Conservation (phyloP, 2,888 invertebrate species). For the Bembecia ichneumoniformis region DNA sequence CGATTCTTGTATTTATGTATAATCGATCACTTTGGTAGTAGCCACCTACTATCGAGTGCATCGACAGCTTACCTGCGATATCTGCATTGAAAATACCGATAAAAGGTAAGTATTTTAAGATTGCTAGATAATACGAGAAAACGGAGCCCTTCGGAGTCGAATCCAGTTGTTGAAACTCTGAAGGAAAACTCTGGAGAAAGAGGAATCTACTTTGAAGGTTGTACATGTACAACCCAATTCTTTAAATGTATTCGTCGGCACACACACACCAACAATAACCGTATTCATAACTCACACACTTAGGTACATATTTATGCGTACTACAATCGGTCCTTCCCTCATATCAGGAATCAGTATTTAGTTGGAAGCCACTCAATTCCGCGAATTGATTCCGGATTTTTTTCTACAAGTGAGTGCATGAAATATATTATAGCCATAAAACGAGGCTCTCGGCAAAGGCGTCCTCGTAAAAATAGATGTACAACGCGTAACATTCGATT, state of each 20-base stretch:
- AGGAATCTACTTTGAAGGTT: too few relatives aligned
- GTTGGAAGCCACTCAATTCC: constrained; percentile 47
- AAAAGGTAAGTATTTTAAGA: too few relatives aligned
- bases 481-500: constrained; percentile 41
- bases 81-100: too few relatives aligned
- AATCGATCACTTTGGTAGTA: too few relatives aligned
- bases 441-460: constrained; percentile 40
- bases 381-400: constrained; percentile 45
- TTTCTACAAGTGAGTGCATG: constrained; percentile 46
- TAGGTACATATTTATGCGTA: constrained; percentile 47
- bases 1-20: too few relatives aligned
- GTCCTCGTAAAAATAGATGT: constrained; percentile 62
- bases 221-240: background rate
- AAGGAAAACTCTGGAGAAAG: too few relatives aligned
- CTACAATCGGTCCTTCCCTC: constrained; percentile 23
- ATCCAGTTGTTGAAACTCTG: too few relatives aligned
- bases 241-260: background rate
- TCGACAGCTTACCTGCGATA: too few relatives aligned
- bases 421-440: constrained; percentile 59
- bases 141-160: too few relatives aligned
- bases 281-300: constrained; percentile 13
- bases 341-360: constrained; percentile 42
- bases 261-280: background rate
- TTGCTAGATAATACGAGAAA: too few relatives aligned
- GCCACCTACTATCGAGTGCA: too few relatives aligned